phyloP scores from a whole-genome alignment of 2,797 vertebrate genomes.

The Enteromius viviparus region DNA sequence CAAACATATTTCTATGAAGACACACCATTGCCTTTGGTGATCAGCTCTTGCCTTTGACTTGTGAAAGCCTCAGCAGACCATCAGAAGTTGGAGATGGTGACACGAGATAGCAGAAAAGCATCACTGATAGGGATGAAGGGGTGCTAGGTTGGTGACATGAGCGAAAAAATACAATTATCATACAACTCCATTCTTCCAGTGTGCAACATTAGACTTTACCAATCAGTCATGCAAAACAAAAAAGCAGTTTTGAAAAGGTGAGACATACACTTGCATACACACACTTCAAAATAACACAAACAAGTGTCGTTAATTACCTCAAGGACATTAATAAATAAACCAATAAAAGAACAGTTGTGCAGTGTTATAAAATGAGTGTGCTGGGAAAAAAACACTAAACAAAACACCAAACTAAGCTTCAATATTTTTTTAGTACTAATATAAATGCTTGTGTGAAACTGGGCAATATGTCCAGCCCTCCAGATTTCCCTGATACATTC shows the following conservation, averaged over 20 bases:
- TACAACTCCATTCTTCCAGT: constrained; percentile 5
- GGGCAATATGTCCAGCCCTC: constrained; percentile 51
- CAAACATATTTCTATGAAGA: constrained; percentile 1
- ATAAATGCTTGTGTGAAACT: constrained; percentile 29
- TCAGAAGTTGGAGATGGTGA: neutral
- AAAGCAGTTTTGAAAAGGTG: neutral
- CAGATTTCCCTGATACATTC: constrained; percentile 37
- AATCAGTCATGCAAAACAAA: constrained; percentile 12
- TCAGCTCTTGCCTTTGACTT: constrained; percentile 1
- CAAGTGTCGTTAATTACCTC: constrained; percentile 29
- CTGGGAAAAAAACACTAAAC: neutral
- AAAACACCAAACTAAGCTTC: constrained; percentile 7
- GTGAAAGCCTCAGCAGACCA: neutral
- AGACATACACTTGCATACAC: constrained; percentile 18
- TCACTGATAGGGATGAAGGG: neutral
- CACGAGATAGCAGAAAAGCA: constrained; percentile 7
- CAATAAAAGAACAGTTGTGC: constrained; percentile 42
- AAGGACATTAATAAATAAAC: constrained; percentile 60
- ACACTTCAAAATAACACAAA: constrained; percentile 12
- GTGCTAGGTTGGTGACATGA: constrained; percentile 1
- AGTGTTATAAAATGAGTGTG: constrained; percentile 48
- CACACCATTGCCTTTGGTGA: neutral
- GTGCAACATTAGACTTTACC: constrained; percentile 7
- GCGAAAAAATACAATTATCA: neutral
- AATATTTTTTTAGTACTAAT: constrained; percentile 5